These are phyloP conservation scores for Gymnothorax javanicus DNA, from an alignment of 2,797 vertebrate genomes.

Conservation along the genomic window DNA sequence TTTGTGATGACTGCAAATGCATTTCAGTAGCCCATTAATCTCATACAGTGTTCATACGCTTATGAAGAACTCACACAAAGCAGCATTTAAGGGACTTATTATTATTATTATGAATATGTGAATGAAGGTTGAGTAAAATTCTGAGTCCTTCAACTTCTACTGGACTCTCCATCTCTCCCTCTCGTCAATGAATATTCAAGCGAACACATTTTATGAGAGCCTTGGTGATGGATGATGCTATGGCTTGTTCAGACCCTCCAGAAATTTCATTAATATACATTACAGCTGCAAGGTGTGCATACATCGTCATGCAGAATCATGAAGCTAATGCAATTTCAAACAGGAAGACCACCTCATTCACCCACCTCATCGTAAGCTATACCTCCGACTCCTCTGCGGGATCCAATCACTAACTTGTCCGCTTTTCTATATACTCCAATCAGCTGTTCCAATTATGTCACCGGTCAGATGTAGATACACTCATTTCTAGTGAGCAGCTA, in stretches of 20 bases:
- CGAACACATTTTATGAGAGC: neutral
- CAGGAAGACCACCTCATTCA: too few relatives aligned
- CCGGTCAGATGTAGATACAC: too few relatives aligned
- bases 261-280: neutral
- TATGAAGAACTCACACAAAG: neutral
- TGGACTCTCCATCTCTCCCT: neutral
- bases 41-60: neutral
- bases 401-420: too few relatives aligned
- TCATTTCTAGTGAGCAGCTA: too few relatives aligned
- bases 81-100: neutral
- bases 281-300: neutral
- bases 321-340: too few relatives aligned
- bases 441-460: too few relatives aligned
- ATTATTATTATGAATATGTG: neutral
- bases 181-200: neutral
- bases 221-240: neutral
- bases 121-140: neutral
- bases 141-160: neutral
- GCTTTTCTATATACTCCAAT: too few relatives aligned
- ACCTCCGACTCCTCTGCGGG: too few relatives aligned
- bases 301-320: neutral
- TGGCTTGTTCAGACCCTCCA: neutral
- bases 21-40: too few relatives aligned
- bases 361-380: too few relatives aligned
- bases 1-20: too few relatives aligned